Percentiles rank a stretch among this genome's conserved stretches.
phyloP scores from a whole-genome alignment of 2,888 invertebrate genomes.

The Trilocha varians region DNA sequence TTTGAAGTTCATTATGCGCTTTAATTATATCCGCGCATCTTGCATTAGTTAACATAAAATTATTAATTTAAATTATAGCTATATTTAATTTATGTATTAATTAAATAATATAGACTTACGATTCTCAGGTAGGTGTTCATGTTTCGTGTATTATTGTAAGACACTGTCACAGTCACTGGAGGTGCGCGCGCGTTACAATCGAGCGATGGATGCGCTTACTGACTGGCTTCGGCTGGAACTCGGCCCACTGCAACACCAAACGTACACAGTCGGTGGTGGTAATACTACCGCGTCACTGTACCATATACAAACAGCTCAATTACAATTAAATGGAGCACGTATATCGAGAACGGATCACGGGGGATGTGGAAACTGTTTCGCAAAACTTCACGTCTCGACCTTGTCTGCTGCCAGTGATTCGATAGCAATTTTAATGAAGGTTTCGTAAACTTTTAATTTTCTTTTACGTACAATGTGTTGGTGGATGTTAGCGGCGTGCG shows the following conservation, averaged over 20 bases:
- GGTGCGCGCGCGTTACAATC: constrained; percentile 39
- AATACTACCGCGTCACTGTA: constrained; percentile 26
- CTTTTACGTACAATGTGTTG: constrained; percentile 48
- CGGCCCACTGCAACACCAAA: constrained; percentile 47
- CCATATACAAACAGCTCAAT: constrained; percentile 10
- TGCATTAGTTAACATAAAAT: background rate
- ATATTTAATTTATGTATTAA: background rate
- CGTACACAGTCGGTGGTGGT: constrained; percentile 43
- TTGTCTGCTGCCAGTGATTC: constrained; percentile 29
- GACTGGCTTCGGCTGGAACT: constrained; percentile 31
- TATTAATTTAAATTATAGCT: background rate
- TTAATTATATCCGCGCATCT: background rate
- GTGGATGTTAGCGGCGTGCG: constrained; percentile 54
- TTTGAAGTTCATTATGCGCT: background rate
- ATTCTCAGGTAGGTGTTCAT: constrained; percentile 59
- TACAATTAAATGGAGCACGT: constrained; percentile 31
- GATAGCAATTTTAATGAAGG: constrained; percentile 24
- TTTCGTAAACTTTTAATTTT: constrained; percentile 24
- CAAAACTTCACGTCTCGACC: constrained; percentile 29
- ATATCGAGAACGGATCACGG: constrained; percentile 24
- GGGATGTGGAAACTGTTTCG: constrained; percentile 29
- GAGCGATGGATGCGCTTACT: constrained; percentile 32
- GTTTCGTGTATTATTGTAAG: constrained; percentile 23
- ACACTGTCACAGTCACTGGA: constrained; percentile 56
- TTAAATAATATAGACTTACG: constrained; percentile 36